Conservation (phyloP, 2,113 vertebrate species). For the Centropus unirufus region DNA sequence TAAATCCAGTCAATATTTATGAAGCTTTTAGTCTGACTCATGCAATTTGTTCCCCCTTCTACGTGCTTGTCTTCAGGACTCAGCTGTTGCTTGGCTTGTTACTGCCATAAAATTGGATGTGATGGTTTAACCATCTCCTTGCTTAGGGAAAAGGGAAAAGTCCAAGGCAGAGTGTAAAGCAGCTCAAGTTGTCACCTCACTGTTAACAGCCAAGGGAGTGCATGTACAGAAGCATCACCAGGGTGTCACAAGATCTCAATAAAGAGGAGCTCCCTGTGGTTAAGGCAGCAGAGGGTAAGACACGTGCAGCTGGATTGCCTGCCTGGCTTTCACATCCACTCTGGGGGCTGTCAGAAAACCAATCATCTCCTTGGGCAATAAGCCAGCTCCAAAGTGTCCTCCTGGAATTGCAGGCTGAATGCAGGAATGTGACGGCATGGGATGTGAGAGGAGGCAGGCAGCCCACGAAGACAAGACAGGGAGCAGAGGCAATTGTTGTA, state of each 20-base stretch:
- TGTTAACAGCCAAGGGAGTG: neutral
- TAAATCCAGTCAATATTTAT: conserved; percentile 71
- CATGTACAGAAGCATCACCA: neutral
- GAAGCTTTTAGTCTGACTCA: conserved; percentile 71
- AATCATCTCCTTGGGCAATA: neutral
- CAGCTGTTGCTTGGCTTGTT: conserved; percentile 43
- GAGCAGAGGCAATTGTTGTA: neutral
- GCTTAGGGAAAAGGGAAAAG: neutral
- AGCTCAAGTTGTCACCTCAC: neutral
- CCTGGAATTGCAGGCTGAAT: neutral
- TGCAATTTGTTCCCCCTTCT: conserved; percentile 51
- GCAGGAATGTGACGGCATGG: neutral
- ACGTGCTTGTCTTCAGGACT: conserved; percentile 22
- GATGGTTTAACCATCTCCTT: conserved; percentile 14
- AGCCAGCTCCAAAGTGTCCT: neutral
- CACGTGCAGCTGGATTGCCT: neutral
- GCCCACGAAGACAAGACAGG: neutral
- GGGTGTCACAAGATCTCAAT: accelerated
- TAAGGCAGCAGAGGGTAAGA: neutral
- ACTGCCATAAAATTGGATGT: conserved; percentile 17
- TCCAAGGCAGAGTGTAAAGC: neutral
- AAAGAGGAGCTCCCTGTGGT: neutral
- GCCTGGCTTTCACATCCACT: neutral
- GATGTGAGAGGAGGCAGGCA: neutral
- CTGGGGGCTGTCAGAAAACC: neutral